phyloP scores from a whole-genome alignment of 2,888 invertebrate genomes.

The Lasius platythorax region DNA sequence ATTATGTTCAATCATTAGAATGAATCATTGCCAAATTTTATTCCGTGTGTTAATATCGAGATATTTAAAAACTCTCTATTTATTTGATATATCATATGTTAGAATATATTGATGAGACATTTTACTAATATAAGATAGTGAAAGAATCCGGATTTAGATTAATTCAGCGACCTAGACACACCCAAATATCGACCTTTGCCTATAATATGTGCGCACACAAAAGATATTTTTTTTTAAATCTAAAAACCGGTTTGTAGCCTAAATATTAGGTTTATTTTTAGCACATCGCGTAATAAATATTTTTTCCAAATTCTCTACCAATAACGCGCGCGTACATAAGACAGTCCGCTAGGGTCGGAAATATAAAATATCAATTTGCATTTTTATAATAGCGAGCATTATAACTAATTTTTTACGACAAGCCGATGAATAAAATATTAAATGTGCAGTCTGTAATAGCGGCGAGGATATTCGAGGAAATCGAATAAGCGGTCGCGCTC shows the following conservation, averaged over 20 bases:
- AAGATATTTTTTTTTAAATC: background rate
- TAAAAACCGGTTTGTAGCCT: background rate
- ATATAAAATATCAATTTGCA: slow-evolving; percentile 18
- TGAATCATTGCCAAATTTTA: background rate
- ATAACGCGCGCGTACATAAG: background rate
- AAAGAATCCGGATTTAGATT: background rate
- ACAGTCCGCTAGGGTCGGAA: background rate
- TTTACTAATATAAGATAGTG: background rate
- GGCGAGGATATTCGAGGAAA: background rate
- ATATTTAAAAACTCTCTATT: background rate
- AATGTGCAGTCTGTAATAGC: background rate
- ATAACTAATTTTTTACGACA: background rate
- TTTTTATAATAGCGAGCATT: background rate
- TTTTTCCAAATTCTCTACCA: background rate
- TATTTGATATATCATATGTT: background rate
- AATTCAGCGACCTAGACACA: background rate
- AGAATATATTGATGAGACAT: background rate
- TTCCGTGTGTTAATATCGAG: background rate
- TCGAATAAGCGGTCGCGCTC: background rate
- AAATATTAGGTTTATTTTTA: slow-evolving; percentile 18
- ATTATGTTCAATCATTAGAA: background rate
- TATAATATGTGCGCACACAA: background rate
- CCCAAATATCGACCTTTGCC: background rate
- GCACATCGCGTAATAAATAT: background rate
- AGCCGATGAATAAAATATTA: background rate